Evolutionary conservation across 92 coral and sea anemone genomes (phyloP).

Genomic region (Epizoanthus stellaris): DNA sequence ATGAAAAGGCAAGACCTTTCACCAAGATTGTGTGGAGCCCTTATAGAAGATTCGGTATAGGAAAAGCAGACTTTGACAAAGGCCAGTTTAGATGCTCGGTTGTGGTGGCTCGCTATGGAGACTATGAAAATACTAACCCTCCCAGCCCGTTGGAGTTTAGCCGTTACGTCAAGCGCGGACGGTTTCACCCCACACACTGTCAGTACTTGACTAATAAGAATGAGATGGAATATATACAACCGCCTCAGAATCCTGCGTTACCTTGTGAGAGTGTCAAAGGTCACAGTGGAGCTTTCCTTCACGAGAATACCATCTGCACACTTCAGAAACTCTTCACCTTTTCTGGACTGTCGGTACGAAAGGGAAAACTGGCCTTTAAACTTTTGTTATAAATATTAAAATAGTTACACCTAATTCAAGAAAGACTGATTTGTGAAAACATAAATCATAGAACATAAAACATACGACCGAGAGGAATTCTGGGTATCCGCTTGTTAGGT

Average conservation of each 20-base stretch:
- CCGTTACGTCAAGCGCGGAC: slow-evolving; percentile 39
- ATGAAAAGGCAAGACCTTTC: slow-evolving; percentile 55
- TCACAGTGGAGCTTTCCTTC: slow-evolving; percentile 22
- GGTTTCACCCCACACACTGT: slow-evolving; percentile 33
- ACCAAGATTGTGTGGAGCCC: slow-evolving; percentile 85
- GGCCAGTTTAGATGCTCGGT: slow-evolving; percentile 73
- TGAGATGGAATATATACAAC: slow-evolving; percentile 22
- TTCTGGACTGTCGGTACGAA: slow-evolving; percentile 84
- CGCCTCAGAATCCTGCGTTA: slow-evolving; percentile 5
- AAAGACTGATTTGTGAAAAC: too few species aligned
- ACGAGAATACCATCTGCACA: slow-evolving; percentile 54
- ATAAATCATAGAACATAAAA: too few species aligned
- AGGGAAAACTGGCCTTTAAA: slow-evolving; percentile 84
- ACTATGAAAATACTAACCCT: slow-evolving; percentile 1
- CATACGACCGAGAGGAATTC: too few species aligned
- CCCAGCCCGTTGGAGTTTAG: slow-evolving; percentile 9
- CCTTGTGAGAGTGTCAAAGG: slow-evolving; percentile 21
- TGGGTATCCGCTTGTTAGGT: too few species aligned
- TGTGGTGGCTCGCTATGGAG: slow-evolving; percentile 86
- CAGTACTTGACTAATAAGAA: slow-evolving; percentile 23
- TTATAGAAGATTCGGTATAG: slow-evolving; percentile 85
- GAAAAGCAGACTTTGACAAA: slow-evolving; percentile 72
- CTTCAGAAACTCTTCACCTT: slow-evolving; percentile 68
- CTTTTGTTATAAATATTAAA: slow-evolving; percentile 60
- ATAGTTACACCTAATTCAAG: background rate